Percentiles rank a stretch among this genome's conserved stretches.
Conservation (phyloP, 53 echinoderm and acorn worm species). For the Mesocentrotus franciscanus region DNA sequence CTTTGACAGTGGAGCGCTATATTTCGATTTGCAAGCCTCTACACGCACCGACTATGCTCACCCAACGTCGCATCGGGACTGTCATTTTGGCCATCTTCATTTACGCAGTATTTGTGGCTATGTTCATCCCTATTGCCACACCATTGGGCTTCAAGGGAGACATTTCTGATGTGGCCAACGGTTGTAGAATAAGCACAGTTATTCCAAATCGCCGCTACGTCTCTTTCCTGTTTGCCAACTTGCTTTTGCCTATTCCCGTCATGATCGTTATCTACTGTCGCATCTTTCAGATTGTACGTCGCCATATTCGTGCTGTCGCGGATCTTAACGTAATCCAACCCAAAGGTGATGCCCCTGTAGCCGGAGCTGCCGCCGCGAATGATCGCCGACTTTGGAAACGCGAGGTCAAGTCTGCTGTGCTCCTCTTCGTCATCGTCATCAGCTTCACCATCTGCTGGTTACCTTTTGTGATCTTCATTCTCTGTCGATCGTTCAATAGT, state of each 20-base stretch:
- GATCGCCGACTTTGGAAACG: constrained; percentile 33
- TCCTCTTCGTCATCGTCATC: constrained; percentile 33
- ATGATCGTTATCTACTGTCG: constrained; percentile 60
- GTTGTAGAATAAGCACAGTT: constrained; percentile 16
- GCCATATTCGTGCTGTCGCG: constrained; percentile 29
- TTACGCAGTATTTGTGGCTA: background rate
- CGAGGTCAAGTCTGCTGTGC: constrained; percentile 35
- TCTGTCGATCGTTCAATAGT: background rate
- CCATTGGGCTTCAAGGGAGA: constrained; percentile 38
- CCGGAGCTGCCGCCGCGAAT: background rate
- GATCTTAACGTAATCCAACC: background rate
- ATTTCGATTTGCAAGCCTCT: constrained; percentile 44
- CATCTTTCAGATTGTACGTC: constrained; percentile 43
- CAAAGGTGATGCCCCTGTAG: background rate
- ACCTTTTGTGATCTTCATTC: constrained; percentile 29
- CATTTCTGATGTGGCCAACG: background rate
- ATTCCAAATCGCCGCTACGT: constrained; percentile 13
- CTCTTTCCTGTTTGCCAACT: constrained; percentile 38
- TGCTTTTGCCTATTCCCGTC: constrained; percentile 37
- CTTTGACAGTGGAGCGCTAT: constrained; percentile 57
- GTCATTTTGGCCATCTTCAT: background rate
- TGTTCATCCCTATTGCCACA: background rate
- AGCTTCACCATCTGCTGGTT: constrained; percentile 55
- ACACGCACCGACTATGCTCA: constrained; percentile 34
- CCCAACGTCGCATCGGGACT: constrained; percentile 30